Evolutionary conservation across 2,797 vertebrate species (phyloP), one percentile per base, ranked within the genome.

Genomic region (Sebastes aleutianus): DNA sequence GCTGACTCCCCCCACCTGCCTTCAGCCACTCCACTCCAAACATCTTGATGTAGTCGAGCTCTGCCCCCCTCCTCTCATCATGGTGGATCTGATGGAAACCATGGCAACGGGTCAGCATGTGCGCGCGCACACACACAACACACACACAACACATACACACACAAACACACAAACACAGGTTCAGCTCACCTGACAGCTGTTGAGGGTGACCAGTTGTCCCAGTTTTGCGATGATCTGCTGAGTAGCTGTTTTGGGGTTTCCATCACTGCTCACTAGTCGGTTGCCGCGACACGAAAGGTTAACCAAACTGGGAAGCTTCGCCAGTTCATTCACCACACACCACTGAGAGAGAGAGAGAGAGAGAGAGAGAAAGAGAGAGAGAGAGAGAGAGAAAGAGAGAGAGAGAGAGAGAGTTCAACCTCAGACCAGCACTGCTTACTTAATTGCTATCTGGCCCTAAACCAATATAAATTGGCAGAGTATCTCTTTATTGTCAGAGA

Each of bases 21-120:
- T 94, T 92, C 75, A 97, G 86, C 98, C 98, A 99, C 27, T 96
- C 96, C 4, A 80, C 91, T 3, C 97, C 98, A 80, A 97, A 99
- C 91, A 95, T 96, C 93, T 97, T 99, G 7, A 96, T 94, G 89
- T 99, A 99, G 87, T 99, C 98, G 0, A 97, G 95, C 95, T 99
- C 98, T 4, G 98, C 97, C 79, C 97, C 97, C 83, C 85, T 96
- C 84, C 98, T 88, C 71, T 98, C 98, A 4, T 96, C 93, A 0
- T 88, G 85, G 3, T 74, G 39, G 76, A 99, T 91, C 97, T 99
- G 86, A 74, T 43, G 63, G 66, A 56, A 78, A 87, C 26, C 76
- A 79, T 9, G 67, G 27, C 26, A 79, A 82, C 27, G 9, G 18
- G 43, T 75, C 62, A 71, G 4, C 26, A 24, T 13, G 12, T 6